These are phyloP conservation scores for Drosophila prostipennis DNA, from an alignment of 2,888 invertebrate genomes.

Conservation along the genomic window DNA sequence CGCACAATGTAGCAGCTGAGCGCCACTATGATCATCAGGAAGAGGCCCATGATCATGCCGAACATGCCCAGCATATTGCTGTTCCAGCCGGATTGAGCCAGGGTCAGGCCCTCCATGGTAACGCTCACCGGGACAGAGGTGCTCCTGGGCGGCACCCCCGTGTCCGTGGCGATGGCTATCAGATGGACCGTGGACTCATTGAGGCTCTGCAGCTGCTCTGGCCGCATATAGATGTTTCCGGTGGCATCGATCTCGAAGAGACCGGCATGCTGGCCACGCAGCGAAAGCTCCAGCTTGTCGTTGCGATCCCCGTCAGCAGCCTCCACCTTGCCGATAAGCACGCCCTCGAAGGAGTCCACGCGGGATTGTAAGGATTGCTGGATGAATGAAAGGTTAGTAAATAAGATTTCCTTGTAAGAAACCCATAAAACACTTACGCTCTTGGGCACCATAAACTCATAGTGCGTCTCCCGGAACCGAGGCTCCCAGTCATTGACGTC, in stretches of 20 bases:
- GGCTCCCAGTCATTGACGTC: slow-evolving; percentile 98
- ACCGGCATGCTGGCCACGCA: slow-evolving; percentile 89
- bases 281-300: slow-evolving; percentile 89
- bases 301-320: slow-evolving; percentile 94
- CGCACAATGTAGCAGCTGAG: slow-evolving; percentile 92
- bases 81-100: slow-evolving; percentile 84
- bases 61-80: slow-evolving; percentile 86
- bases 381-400: slow-evolving; percentile 47
- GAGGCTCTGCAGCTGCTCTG: slow-evolving; percentile 84
- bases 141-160: slow-evolving; percentile 92
- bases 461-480: slow-evolving; percentile 93
- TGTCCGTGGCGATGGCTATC: slow-evolving; percentile 93
- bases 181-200: slow-evolving; percentile 88
- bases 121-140: slow-evolving; percentile 89
- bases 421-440: slow-evolving; percentile 70
- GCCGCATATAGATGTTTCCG: slow-evolving; percentile 87
- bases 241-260: slow-evolving; percentile 82
- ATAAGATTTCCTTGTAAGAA: too few relatives aligned
- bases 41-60: slow-evolving; percentile 89
- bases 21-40: slow-evolving; percentile 90
- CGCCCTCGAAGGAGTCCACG: slow-evolving; percentile 81
- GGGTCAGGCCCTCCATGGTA: slow-evolving; percentile 85
- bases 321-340: slow-evolving; percentile 88
- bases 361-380: slow-evolving; percentile 77
- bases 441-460: slow-evolving; percentile 88